A percentile compares a stretch with the other conserved stretches of the same genome.
Evolutionary conservation across 1,140 invertebrate genomes (phyloP).

Genomic region (Temnothorax nylanderi): DNA sequence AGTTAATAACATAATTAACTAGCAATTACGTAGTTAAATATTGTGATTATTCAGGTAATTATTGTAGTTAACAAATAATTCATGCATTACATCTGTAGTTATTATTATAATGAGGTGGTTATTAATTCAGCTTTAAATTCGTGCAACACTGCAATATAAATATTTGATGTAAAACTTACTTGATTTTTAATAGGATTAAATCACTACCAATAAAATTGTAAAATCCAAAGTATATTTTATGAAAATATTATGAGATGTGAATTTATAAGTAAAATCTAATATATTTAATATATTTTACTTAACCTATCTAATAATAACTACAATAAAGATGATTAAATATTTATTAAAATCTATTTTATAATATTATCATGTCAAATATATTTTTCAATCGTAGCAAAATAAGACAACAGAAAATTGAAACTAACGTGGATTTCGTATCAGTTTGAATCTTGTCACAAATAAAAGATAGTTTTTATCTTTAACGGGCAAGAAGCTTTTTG

Average conservation of each 20-base stretch:
- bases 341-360: background rate
- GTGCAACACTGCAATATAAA: background rate
- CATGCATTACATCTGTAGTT: constrained; percentile 1
- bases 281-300: background rate
- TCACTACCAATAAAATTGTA: background rate
- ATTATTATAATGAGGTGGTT: background rate
- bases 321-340: background rate
- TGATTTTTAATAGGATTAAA: background rate
- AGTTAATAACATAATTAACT: constrained; percentile 32
- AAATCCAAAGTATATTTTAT: constrained; percentile 2
- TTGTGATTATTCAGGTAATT: constrained; percentile 26
- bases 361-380: background rate
- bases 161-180: background rate
- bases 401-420: background rate
- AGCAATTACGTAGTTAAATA: constrained; percentile 25
- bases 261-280: background rate
- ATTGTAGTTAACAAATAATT: constrained; percentile 14
- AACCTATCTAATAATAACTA: background rate
- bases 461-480: background rate
- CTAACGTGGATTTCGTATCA: background rate
- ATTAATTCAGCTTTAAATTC: constrained; percentile 14
- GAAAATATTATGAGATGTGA: background rate
- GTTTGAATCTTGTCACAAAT: background rate
- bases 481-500: background rate
- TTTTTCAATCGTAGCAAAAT: background rate